Evolutionary conservation across 2,888 invertebrate species (phyloP), one percentile per base, ranked within the genome.

Genomic region (Horisme vitalbata): DNA sequence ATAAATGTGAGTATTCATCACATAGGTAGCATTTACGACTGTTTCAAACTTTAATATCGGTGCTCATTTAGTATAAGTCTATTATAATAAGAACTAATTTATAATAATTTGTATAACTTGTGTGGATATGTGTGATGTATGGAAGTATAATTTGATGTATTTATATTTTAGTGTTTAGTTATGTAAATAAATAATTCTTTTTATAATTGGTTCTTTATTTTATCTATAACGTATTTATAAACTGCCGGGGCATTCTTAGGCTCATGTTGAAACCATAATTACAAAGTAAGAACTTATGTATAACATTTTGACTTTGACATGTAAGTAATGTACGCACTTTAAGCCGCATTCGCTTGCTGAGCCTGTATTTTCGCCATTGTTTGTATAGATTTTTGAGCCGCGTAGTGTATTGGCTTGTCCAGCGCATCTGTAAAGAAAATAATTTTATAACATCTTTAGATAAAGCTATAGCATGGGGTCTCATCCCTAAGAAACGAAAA

Each of bases 371-470:
- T 91, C 2, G 86, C 77, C 67, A 85, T 75, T 61, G 90, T 92
- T 64, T 93, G 90, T 15, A 95, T 79, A 27, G 92, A 92, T 66
- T 94, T 95, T 21, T 93, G 88, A 1, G 96, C 96, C 7, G 95
- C 95, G 68, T 93, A 92, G 71, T 96, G 96, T 41, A 96, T 93
- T 48, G 92, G 92, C 11, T 92, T 85, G 26, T 96, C 96, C 67
- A 97, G 74, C 70, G 94, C 92, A 89, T 95, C 96, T 96, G 85
- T 7, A 61, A 50, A 26, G 1, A 5, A 18, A 18, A 5, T 18
- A 18, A 5, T 18, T 18, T 18, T n/a, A n/a, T n/a, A n/a, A n/a
- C n/a, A n/a, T n/a, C n/a, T n/a, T n/a, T n/a, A n/a, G n/a, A n/a
- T n/a, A n/a, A n/a, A n/a, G n/a, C n/a, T n/a, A n/a, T n/a, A n/a